These are phyloP conservation scores for Bradysia coprophila DNA, from an alignment of 1,140 invertebrate species.

Conservation along the genomic window DNA sequence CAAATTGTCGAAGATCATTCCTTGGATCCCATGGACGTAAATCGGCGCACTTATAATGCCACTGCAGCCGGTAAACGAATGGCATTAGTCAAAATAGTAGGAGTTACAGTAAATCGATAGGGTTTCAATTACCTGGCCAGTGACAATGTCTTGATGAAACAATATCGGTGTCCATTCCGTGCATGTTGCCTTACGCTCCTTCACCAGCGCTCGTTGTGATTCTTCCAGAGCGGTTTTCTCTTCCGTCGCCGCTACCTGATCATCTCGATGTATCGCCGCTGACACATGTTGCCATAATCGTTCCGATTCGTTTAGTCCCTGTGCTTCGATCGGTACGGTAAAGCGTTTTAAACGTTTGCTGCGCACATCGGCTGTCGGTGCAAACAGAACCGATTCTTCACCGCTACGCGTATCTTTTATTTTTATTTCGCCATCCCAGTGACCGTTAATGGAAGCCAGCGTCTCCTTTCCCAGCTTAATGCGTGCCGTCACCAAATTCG, in stretches of 20 bases:
- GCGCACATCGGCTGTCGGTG: constrained; percentile 47
- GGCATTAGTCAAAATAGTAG: neutral
- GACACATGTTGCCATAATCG: constrained; percentile 71
- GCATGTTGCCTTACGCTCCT: constrained; percentile 37
- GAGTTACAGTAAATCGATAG: neutral
- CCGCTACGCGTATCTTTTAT: constrained; percentile 61
- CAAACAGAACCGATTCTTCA: constrained; percentile 55
- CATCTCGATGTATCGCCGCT: constrained; percentile 55
- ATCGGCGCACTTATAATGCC: constrained; percentile 60
- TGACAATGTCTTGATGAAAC: constrained; percentile 43
- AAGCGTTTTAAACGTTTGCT: constrained; percentile 52
- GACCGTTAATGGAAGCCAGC: constrained; percentile 64
- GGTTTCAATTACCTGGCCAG: constrained; percentile 10
- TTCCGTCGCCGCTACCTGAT: constrained; percentile 70
- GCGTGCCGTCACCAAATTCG: constrained; percentile 68
- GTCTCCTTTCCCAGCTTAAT: constrained; percentile 80
- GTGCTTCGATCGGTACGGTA: constrained; percentile 58
- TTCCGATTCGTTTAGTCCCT: constrained; percentile 68
- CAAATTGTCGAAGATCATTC: constrained; percentile 68
- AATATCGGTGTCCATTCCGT: constrained; percentile 46
- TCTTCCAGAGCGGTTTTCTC: constrained; percentile 81
- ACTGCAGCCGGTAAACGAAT: constrained; percentile 19
- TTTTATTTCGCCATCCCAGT: constrained; percentile 78
- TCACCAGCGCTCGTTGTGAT: constrained; percentile 40
- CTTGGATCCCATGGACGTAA: constrained; percentile 63